Percentiles rank a stretch among this genome's conserved stretches.
phyloP scores from a whole-genome alignment of 2,888 invertebrate species.

The Masnerella sp. region DNA sequence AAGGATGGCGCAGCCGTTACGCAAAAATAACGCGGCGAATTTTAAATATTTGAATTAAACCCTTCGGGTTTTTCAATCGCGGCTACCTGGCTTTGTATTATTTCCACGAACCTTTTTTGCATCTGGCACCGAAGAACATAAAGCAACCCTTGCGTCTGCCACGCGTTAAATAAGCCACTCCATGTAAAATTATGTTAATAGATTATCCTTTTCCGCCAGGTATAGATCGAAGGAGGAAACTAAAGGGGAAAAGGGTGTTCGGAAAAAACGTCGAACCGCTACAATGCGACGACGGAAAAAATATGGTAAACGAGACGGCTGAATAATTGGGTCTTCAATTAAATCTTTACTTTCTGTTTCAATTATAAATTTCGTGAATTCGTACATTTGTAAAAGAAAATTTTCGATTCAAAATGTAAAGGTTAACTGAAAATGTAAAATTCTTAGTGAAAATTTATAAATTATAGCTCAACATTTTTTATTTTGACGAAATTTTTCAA shows the following conservation, averaged over 20 bases:
- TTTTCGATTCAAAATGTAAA: too few relatives aligned
- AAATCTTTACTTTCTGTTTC: too few relatives aligned
- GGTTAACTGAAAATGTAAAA: too few relatives aligned
- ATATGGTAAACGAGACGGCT: constrained; percentile 1
- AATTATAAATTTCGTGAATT: too few relatives aligned
- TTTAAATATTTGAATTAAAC: constrained; percentile 78
- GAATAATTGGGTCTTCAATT: too few relatives aligned
- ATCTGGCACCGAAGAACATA: constrained; percentile 75
- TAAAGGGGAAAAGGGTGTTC: constrained; percentile 23
- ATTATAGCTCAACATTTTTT: too few relatives aligned
- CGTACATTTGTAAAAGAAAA: too few relatives aligned
- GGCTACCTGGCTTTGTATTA: constrained; percentile 67
- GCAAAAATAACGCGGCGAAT: constrained; percentile 74
- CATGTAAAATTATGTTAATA: constrained; percentile 78
- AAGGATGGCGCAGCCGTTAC: constrained; percentile 67
- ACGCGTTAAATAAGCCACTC: constrained; percentile 63
- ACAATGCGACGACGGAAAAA: constrained; percentile 27
- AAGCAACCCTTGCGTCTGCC: constrained; percentile 67
- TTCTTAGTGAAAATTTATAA: too few relatives aligned
- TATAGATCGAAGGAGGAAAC: constrained; percentile 44
- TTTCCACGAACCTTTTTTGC: constrained; percentile 73
- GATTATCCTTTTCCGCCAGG: constrained; percentile 74
- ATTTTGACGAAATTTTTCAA: too few relatives aligned
- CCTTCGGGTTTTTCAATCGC: constrained; percentile 63
- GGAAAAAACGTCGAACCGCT: constrained; percentile 21